Evolutionary conservation across 1,140 invertebrate species (phyloP), one percentile per base, ranked within the genome.

Genomic region (Anadara kagoshimensis): DNA sequence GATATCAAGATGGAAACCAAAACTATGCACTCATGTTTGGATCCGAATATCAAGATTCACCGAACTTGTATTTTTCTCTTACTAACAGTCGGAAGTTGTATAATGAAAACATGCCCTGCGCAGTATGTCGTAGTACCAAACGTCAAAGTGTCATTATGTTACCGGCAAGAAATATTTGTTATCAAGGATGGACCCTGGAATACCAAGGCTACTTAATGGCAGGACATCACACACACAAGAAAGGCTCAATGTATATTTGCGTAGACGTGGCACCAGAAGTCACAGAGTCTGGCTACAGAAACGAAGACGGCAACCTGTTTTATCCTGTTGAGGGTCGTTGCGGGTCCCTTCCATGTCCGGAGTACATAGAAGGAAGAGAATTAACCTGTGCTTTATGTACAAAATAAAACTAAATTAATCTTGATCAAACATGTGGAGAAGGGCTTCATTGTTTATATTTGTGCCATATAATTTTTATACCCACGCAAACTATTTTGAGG

Each of bases 191-290:
- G 79, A 67, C n/a, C 2, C 12, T 56, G 14, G 66, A 81, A 57
- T 84, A 82, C 64, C 18, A 47, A 8, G 83, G 83, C 0, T 76
- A 71, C 68, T 69, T 84, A 26, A 76, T 73, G 58, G 41, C 77
- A 5, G 64, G 51, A 12, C 12, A 49, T 49, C 47, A 57, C 22
- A 26, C 5, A 45, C 54, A 77, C 20, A 14, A 51, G 10, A 62
- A 24, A 1, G 41, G 49, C 0, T 64, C 59, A 0, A 63, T 76
- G 22, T 84, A 54, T 65, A 61, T 81, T 18, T 83, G 79, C 44
- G 69, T 84, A 10, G 83, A 84, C 43, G 68, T 69, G 8, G 14
- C 53, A 18, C 72, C 78, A 8, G 73, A 78, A 36, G 67, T 59
- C 14, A 41, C 67, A 14, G n/a, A 29, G 7, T 68, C 59, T 16